phyloP scores from a whole-genome alignment of 1,140 invertebrate genomes.

The Episyrphus balteatus region DNA sequence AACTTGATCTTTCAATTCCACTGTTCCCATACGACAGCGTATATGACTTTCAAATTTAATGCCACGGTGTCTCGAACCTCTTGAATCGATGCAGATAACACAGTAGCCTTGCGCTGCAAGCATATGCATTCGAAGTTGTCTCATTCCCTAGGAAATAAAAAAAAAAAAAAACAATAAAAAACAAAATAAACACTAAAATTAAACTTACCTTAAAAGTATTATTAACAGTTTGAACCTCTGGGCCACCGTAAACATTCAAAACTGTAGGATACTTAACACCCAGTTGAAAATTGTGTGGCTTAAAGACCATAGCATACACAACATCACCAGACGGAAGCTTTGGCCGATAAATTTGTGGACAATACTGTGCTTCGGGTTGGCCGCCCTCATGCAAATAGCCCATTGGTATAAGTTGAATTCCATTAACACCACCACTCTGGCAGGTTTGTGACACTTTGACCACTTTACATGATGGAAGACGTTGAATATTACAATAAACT shows the following conservation, averaged over 20 bases:
- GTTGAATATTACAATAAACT: constrained; percentile 79
- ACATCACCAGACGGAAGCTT: constrained; percentile 59
- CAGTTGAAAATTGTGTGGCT: constrained; percentile 65
- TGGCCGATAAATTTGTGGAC: constrained; percentile 63
- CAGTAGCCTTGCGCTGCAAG: constrained; percentile 92
- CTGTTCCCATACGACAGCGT: constrained; percentile 80
- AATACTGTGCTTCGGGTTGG: constrained; percentile 46
- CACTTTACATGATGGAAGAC: constrained; percentile 69
- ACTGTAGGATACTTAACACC: constrained; percentile 85
- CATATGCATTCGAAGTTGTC: constrained; percentile 89
- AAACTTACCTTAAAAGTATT: constrained; percentile 80
- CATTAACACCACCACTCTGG: constrained; percentile 41
- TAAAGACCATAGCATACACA: constrained; percentile 86
- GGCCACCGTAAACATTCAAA: constrained; percentile 94
- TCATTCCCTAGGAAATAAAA: constrained; percentile 55
- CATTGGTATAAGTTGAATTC: constrained; percentile 50
- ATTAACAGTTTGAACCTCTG: constrained; percentile 92
- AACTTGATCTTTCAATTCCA: constrained; percentile 93
- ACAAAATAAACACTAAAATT: not conserved
- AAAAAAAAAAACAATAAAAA: not conserved
- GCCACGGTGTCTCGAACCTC: constrained; percentile 85
- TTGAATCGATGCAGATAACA: constrained; percentile 88
- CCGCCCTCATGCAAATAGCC: constrained; percentile 59
- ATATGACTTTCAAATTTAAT: constrained; percentile 84
- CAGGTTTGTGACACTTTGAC: constrained; percentile 54